Percentiles rank a stretch among this genome's conserved stretches.
phyloP scores from a whole-genome alignment of 2,797 vertebrate species.

The Rhinatrema bivittatum region DNA sequence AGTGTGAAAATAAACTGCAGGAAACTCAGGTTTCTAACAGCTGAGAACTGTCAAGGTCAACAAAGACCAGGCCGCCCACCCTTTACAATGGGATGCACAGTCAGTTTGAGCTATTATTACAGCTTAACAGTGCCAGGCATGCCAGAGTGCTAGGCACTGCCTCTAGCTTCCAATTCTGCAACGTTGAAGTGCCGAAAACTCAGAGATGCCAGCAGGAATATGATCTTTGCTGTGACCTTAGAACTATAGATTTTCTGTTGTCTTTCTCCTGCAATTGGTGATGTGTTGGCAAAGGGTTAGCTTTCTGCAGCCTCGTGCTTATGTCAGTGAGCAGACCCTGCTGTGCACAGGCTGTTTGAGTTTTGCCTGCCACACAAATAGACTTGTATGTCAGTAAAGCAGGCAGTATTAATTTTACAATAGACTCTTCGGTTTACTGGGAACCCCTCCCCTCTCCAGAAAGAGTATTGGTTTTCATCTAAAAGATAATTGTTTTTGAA shows the following conservation, averaged over 20 bases:
- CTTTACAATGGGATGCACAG: conserved; percentile 22
- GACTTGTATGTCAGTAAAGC: too few species aligned
- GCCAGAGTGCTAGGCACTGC: conserved; percentile 22
- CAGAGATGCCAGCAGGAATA: conserved; percentile 25
- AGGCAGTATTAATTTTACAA: too few species aligned
- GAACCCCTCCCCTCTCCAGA: too few species aligned
- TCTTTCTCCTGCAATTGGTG: conserved; percentile 5
- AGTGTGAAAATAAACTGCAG: conserved; percentile 16
- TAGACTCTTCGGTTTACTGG: too few species aligned
- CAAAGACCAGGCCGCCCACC: conserved; percentile 6
- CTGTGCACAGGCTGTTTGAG: fast-evolving
- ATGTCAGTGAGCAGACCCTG: too few species aligned
- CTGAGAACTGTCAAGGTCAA: conserved; percentile 13
- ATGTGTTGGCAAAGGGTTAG: too few species aligned
- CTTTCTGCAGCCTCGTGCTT: too few species aligned
- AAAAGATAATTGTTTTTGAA: too few species aligned
- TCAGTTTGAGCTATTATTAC: conserved; percentile 34
- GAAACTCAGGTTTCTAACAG: conserved; percentile 10
- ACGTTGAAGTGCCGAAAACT: conserved; percentile 27
- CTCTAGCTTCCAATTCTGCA: conserved; percentile 13
- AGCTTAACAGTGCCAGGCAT: conserved; percentile 12
- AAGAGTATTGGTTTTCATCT: too few species aligned
- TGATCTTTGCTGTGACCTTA: conserved; percentile 35
- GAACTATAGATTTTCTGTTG: conserved; percentile 10
- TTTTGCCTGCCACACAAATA: neutral